These are phyloP conservation scores for Drosophila santomea DNA, from an alignment of 1,140 invertebrate species.

Conservation along the genomic window DNA sequence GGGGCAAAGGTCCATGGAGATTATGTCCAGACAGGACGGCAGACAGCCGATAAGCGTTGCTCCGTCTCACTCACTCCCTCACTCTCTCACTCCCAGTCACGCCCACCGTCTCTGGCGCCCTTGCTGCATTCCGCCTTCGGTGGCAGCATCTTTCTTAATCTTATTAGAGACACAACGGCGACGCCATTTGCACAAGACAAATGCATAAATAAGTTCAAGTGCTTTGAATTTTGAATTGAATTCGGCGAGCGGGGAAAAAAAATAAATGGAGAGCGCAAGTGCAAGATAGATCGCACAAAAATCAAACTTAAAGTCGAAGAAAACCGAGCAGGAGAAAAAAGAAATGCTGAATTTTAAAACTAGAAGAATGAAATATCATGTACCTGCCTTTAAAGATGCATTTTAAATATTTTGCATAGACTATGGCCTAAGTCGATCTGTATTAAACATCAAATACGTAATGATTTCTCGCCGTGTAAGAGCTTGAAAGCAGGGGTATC, in stretches of 20 bases:
- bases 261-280: neutral
- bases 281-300: neutral
- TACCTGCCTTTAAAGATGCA: no score
- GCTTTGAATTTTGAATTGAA: constrained; percentile 75
- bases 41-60: constrained; percentile 43
- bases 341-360: neutral
- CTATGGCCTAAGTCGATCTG: neutral
- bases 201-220: constrained; percentile 79
- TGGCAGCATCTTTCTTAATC: constrained; percentile 55
- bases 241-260: constrained; percentile 40
- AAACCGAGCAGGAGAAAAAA: neutral
- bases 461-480: constrained; percentile 8
- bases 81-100: neutral
- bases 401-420: neutral
- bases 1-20: constrained; percentile 61
- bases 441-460: neutral
- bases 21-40: constrained; percentile 63
- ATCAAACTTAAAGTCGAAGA: neutral
- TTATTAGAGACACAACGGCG: constrained; percentile 60
- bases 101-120: neutral
- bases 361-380: no score
- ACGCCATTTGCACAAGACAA: constrained; percentile 76
- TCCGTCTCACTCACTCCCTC: constrained; percentile 1
- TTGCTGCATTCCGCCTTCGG: constrained; percentile 5
- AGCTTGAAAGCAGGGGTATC: constrained; percentile 19